Base-by-base conservation (phyloP, 2,113 vertebrate species). In the Agapornis roseicollis region DNA sequence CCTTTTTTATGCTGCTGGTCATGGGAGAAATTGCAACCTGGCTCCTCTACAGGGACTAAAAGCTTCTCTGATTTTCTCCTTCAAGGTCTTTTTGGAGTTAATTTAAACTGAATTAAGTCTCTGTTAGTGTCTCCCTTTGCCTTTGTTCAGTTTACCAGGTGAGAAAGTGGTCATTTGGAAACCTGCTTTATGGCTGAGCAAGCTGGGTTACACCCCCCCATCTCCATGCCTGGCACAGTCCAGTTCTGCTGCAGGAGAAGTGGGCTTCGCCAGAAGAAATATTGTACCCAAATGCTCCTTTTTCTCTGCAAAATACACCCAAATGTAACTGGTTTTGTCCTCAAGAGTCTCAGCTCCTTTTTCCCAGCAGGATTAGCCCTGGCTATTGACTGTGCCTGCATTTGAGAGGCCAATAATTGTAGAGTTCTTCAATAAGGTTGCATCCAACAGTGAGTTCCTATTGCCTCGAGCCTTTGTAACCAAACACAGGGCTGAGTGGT, bases 231-330 rank as follows among this genome's bases (percentile, higher is more conserved):
- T 37, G 16, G 18, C 25, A 17, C 6, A 49, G n/a, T 52, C 65
- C 44, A 17, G 27, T 11, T 37, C 68, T 58, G 18, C 61, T 70
- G 27, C 50, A 66, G 64, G 14, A 88, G 52, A 90, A 95, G 94
- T 39, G 19, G 1, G 39, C 80, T 44, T 81, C 74, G 93, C 56
- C 85, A 91, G 90, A 80, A 80, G 63, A n/a, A 58, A 90, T 93
- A 94, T 86, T 17, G 39, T 66, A 56, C 76, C 85, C 76, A 86
- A 90, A 88, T 74, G 50, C n/a, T 73, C 35, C 74, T 49, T 46
- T 82, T 88, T 35, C 71, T 63, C 47, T 71, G 29, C 42, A 78
- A 68, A 85, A 85, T 22, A 42, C 68, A 55, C 72, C 55, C 56
- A 6, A 52, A 58, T 2, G 4, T 14, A 47, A 2, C 55, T 74